A percentile compares a stretch with the other conserved stretches of the same genome.
These are phyloP conservation scores for Natrix natrix DNA, from an alignment of 2,797 vertebrate species.

Conservation along the genomic window DNA sequence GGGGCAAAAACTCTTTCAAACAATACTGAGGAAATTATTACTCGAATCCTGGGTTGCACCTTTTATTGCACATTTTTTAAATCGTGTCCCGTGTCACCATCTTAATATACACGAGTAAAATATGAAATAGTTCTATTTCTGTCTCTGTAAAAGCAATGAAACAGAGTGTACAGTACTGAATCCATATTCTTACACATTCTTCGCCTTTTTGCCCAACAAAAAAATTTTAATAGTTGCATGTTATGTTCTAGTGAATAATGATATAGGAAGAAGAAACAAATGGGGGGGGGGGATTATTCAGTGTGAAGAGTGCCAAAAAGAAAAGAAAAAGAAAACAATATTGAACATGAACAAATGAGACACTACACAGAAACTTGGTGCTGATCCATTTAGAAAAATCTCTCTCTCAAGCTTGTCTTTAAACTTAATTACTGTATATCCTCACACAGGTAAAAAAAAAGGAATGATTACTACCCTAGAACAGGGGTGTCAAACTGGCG, in stretches of 20 bases:
- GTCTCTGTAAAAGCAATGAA: not conserved
- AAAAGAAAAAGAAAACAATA: not conserved
- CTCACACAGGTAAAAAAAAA: not conserved
- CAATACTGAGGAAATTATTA: slow-evolving; percentile 1
- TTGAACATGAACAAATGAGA: not conserved
- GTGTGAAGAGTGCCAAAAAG: not conserved
- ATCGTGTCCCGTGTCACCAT: not conserved
- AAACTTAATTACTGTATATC: not conserved
- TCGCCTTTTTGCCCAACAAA: not conserved
- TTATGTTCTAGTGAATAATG: not conserved
- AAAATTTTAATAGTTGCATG: not conserved
- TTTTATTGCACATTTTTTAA: not conserved
- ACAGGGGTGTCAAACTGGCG: not conserved
- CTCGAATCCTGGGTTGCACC: not conserved
- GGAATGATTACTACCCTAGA: not conserved
- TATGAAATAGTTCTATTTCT: slow-evolving; percentile 8
- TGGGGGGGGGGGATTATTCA: not conserved
- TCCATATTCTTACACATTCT: not conserved
- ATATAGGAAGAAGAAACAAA: not conserved
- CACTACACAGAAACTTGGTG: not conserved
- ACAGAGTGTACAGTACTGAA: not conserved
- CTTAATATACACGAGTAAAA: not conserved
- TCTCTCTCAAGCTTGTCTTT: not conserved
- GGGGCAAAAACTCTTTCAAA: not conserved
- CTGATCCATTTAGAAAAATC: not conserved